phyloP scores from a whole-genome alignment of 2,797 vertebrate genomes.

The Alosa sapidissima region DNA sequence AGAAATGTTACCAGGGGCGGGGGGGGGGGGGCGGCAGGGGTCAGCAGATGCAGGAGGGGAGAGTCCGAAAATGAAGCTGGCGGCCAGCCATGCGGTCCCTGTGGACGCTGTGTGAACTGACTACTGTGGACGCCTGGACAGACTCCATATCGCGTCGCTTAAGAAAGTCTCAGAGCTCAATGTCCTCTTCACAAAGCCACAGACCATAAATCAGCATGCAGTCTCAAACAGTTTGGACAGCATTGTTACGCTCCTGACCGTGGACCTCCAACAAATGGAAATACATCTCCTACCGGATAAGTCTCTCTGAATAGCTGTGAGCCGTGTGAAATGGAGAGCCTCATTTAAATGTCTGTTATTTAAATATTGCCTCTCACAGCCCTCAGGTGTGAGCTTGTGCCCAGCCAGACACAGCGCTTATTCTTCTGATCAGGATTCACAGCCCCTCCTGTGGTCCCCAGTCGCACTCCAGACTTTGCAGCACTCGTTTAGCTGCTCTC shows the following conservation, averaged over 20 bases:
- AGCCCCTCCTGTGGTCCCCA: too few relatives aligned
- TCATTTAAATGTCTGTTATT: not conserved
- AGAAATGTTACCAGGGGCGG: conserved; percentile 52
- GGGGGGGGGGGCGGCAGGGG: too few relatives aligned
- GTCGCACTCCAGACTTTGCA: not conserved
- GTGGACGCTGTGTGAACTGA: conserved; percentile 69
- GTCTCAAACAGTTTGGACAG: not conserved
- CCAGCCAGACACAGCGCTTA: not conserved
- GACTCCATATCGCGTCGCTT: conserved; percentile 35
- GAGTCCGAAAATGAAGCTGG: conserved; percentile 59
- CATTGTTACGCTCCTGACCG: not conserved
- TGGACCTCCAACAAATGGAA: not conserved
- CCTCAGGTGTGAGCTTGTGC: not conserved
- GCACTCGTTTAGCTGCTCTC: not conserved
- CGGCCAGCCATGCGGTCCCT: conserved; percentile 65
- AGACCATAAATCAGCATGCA: not conserved
- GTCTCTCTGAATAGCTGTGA: not conserved
- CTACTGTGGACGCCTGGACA: conserved; percentile 67
- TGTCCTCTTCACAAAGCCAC: not conserved
- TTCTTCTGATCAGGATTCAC: too few relatives aligned
- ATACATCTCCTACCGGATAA: not conserved
- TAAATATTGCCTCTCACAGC: not conserved
- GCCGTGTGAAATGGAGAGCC: not conserved
- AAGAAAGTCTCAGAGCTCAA: not conserved
- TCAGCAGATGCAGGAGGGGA: conserved; percentile 49